Evolutionary conservation across 2,888 invertebrate genomes (phyloP), one percentile per base, ranked within the genome.

Genomic region (Orthosia incerta): DNA sequence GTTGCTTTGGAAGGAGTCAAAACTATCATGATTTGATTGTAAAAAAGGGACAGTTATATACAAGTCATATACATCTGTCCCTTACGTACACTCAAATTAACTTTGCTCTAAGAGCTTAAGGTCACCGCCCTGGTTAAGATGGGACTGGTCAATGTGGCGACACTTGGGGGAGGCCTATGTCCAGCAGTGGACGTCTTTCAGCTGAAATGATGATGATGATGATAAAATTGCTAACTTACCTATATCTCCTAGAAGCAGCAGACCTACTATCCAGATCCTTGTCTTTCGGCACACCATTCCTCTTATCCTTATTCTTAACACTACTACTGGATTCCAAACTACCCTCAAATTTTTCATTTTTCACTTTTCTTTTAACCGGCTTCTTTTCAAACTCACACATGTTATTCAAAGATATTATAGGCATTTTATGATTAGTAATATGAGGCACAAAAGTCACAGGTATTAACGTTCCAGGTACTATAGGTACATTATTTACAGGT

Each of bases 181-280:
- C 39, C 39, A 39, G 39, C 39, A 39, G 39, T 39, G 39, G 39
- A 39, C 39, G 39, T 39, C 7, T 39, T 39, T 9, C 31, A 1
- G 7, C 39, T 39, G 39, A 39, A 9, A 39, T 39, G 9, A 39
- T 39, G 39, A 9, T 39, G 9, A 39, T 39, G n/a, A n/a, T n/a
- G n/a, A n/a, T n/a, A n/a, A 39, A 39, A 39, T 9, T 39, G 0
- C 0, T 39, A 39, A 39, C 39, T 39, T 39, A 93, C 92, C 92
- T 91, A 62, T 93, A 93, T 88, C 93, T 83, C 69, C 91, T 93
- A 0, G 96, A 95, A 4, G 95, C 95, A 0, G 95, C 95, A 7
- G 91, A 91, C 63, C 92, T 88, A 20, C 91, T 91, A 26, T 93
- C 91, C 53, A 92, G 78, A 12, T 90, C 89, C 39, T 78, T 79